Evolutionary conservation across 2,888 invertebrate genomes (phyloP).

Genomic region (Ecdyonurus torrentis): DNA sequence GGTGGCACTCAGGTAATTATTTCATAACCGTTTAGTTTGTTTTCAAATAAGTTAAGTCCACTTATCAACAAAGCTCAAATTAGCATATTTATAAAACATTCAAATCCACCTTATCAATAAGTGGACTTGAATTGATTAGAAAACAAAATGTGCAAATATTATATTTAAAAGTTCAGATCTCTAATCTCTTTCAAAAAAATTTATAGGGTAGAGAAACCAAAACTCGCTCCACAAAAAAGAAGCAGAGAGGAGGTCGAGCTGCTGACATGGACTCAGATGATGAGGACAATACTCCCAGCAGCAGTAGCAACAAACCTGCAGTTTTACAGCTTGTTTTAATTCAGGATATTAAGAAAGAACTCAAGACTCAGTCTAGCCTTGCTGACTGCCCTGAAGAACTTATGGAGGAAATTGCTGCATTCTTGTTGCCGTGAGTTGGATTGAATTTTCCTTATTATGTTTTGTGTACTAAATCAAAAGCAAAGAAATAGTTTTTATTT

Average conservation of each 20-base stretch:
- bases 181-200: neutral
- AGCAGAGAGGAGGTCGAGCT: constrained; percentile 32
- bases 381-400: constrained; percentile 36
- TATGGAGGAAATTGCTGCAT: constrained; percentile 44
- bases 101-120: too few species aligned
- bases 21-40: too few species aligned
- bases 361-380: neutral
- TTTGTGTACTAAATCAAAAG: too few species aligned
- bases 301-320: neutral
- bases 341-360: constrained; percentile 4
- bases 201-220: constrained; percentile 73
- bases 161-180: neutral
- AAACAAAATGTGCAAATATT: too few species aligned
- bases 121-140: too few species aligned
- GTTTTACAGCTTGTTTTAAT: neutral
- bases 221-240: constrained; percentile 81
- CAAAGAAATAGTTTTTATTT: too few species aligned
- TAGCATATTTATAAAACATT: too few species aligned
- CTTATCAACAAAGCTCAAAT: too few species aligned
- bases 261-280: constrained; percentile 53
- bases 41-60: too few species aligned
- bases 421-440: constrained; percentile 51
- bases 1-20: constrained; percentile 56
- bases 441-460: too few species aligned
- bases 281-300: constrained; percentile 27